Base-by-base conservation (phyloP, 2,113 vertebrate species). In the Zosterops japonicus region DNA sequence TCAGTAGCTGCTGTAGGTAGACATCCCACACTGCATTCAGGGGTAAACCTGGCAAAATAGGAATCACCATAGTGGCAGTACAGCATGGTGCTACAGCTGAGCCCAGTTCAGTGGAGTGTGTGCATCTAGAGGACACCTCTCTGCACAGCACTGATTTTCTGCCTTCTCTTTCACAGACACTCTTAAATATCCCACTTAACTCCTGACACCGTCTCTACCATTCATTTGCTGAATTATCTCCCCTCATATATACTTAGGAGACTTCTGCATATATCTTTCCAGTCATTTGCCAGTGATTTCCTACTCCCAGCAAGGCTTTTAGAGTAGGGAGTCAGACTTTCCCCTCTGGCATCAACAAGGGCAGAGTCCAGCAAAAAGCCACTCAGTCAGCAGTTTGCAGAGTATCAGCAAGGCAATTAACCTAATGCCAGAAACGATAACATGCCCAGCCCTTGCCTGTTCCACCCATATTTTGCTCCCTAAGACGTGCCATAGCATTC, bases 281-380 rank as follows among this genome's bases (percentile, higher is more conserved):
- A 53, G 6, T 42, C 3, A 3, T 63, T 86, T 87, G 18, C 36
- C 77, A 33, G 33, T 49, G 39, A 81, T 79, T 29, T 57, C 68
- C 39, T 81, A 59, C 35, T 80, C 36, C 65, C 76, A 80, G 56
- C 49, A 85, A 80, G 55, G n/a, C 27, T 71, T 83, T 86, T 39
- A 55, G 71, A 81, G 29, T 5, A 57, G 53, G 42, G 70, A 87
- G 70, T 19, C 46, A 94, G 78, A 79, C 70, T 47, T 93, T 86
- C 13, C 60, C 83, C 83, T 92, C 86, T 91, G 83, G 87, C 96
- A 94, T 91, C 74, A 95, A 89, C 72, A 94, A 82, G 74, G 91
- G 89, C 91, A 94, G 91, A 97, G 93, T 95, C 83, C 89, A 91
- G 69, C 52, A 82, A 64, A 68, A 92, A 95, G 65, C 57, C 49